A percentile compares a stretch with the other conserved stretches of the same genome.
phyloP scores from a whole-genome alignment of 2,888 invertebrate species.

The Timema cristinae region DNA sequence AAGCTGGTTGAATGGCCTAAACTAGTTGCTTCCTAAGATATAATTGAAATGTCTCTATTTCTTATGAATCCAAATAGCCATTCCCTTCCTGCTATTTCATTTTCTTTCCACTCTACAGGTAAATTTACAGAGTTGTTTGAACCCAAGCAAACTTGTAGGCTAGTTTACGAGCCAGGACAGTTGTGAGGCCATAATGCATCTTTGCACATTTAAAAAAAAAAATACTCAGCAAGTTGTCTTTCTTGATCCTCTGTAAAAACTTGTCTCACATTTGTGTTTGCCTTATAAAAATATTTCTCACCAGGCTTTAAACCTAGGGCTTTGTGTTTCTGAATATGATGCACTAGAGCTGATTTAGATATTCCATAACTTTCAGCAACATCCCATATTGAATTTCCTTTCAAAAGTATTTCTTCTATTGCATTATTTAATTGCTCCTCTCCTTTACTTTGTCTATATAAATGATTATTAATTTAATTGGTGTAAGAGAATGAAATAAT shows the following conservation, averaged over 20 bases:
- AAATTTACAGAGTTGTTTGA: background rate
- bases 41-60: background rate
- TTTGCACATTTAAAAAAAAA: background rate
- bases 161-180: background rate
- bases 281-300: background rate
- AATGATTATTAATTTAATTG: no score
- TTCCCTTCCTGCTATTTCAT: background rate
- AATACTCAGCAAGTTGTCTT: background rate
- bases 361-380: constrained; percentile 3
- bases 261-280: constrained; percentile 7
- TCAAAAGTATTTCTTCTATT: background rate
- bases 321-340: background rate
- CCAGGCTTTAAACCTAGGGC: background rate
- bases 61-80: constrained; percentile 6
- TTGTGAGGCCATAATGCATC: background rate
- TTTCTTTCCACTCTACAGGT: background rate
- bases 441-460: no score
- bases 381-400: background rate
- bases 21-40: background rate
- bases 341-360: background rate
- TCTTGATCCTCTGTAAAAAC: background rate
- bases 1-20: background rate
- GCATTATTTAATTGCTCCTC: constrained; percentile 7
- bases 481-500: no score
- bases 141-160: background rate